These are phyloP conservation scores for Vespertilio murinus DNA, from an alignment of 2,797 vertebrate genomes.

Conservation along the genomic window DNA sequence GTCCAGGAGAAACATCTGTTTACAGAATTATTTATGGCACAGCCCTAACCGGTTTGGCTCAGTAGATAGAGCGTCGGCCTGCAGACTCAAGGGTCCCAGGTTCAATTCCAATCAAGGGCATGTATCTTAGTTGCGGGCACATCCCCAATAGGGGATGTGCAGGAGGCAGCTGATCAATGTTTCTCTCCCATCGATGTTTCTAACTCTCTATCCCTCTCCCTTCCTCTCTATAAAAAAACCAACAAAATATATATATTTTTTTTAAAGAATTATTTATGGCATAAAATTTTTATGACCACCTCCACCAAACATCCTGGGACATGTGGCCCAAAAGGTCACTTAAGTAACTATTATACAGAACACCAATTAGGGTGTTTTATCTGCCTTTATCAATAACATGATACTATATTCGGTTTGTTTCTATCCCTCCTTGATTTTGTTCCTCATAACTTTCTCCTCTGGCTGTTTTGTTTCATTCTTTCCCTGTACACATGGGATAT, in stretches of 20 bases:
- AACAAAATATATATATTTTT: too few species aligned
- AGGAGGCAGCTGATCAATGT: too few species aligned
- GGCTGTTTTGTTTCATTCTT: slow-evolving; percentile 62
- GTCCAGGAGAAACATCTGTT: neutral
- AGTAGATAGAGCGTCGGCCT: too few species aligned
- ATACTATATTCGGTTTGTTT: neutral
- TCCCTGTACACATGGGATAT: slow-evolving; percentile 51
- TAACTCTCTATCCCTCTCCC: too few species aligned
- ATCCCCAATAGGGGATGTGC: too few species aligned
- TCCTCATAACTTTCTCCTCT: slow-evolving; percentile 58
- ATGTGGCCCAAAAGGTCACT: neutral
- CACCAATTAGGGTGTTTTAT: neutral
- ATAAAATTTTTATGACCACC: neutral
- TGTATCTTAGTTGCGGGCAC: too few species aligned
- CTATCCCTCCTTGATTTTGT: neutral
- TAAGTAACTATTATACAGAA: neutral
- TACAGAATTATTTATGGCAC: slow-evolving; percentile 32
- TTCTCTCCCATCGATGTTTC: too few species aligned
- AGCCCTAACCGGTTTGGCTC: neutral
- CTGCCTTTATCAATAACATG: neutral
- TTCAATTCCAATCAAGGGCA: too few species aligned
- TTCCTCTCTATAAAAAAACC: too few species aligned
- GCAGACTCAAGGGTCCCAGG: too few species aligned
- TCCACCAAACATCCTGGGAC: neutral
- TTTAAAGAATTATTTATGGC: slow-evolving; percentile 31